Base-by-base conservation (phyloP, 2,797 vertebrate species). In the Brachyalestes nurse region DNA sequence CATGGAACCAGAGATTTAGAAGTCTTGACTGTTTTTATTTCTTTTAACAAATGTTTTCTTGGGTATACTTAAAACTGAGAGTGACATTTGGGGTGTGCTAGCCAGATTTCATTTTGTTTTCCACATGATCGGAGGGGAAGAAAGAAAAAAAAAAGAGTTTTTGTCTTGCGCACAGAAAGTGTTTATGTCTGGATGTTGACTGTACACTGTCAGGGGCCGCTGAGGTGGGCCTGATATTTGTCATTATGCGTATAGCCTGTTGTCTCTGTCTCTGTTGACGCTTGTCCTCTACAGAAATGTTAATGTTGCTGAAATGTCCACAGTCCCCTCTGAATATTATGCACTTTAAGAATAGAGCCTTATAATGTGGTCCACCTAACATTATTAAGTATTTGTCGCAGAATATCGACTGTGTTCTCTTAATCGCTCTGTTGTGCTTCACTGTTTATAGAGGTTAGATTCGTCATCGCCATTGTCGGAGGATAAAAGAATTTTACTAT, bases 301-400 rank as follows among this genome's bases (percentile, higher is more conserved):
- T 25, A 72, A 23, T 81, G 78, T 80, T 75, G 45, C 65, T 80
- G 45, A 79, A 82, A 67, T 75, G 69, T 75, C 55, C 7, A 61
- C 72, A 16, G 55, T 60, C 38, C 83, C 64, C 67, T 86, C 61
- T 53, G 55, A 82, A 72, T 86, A 79, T 81, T 85, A 82, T 82
- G 86, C 86, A 84, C 84, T 81, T 83, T 80, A 86, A 87, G 42
- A 82, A 82, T 80, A 84, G 75, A 80, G 79, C 86, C 86, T 87
- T 87, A 83, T 83, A 49, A 77, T 65, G 77, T 76, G 81, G 47
- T 82, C 40, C 58, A 75, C 62, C 16, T 55, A 38, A 73, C 55
- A 80, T 79, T 74, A 78, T 74, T 28, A 83, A 57, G 51, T 82
- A 69, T 78, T 75, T 69, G 84, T 86, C 28, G 38, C 53, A 70